A percentile compares a stretch with the other conserved stretches of the same genome.
Evolutionary conservation across 2,888 invertebrate species (phyloP).

Genomic region (Tenodera sinensis): DNA sequence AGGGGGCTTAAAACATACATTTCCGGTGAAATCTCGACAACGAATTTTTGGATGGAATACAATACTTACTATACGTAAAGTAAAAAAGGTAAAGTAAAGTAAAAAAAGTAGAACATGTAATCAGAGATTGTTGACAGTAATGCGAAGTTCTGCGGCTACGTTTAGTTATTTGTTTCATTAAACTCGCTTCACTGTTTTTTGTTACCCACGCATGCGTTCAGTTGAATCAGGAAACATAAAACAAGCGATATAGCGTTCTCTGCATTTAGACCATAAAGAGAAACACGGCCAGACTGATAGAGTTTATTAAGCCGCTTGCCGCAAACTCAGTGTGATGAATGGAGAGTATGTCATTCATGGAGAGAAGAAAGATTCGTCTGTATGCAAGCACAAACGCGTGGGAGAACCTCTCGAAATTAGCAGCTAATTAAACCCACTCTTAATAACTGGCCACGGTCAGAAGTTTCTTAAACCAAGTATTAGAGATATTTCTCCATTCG

Average conservation of each 20-base stretch:
- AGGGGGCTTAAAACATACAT: too few species aligned
- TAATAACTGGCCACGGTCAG: background rate
- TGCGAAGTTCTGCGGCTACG: background rate
- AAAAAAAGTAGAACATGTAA: background rate
- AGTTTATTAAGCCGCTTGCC: too few species aligned
- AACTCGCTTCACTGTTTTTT: too few species aligned
- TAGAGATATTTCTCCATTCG: background rate
- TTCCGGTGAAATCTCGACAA: too few species aligned
- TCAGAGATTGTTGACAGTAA: background rate
- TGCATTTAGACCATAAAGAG: background rate
- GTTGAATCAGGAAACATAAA: background rate
- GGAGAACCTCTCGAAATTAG: background rate
- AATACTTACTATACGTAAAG: too few species aligned
- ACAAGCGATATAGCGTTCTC: background rate
- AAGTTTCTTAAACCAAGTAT: background rate
- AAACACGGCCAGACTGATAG: background rate
- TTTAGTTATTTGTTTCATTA: background rate
- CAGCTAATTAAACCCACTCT: background rate
- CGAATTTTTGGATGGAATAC: too few species aligned
- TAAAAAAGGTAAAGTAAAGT: too few species aligned
- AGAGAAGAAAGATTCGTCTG: background rate
- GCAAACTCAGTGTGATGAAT: background rate
- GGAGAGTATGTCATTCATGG: background rate
- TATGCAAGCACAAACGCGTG: background rate
- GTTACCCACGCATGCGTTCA: too few species aligned